Evolutionary conservation across 2,888 invertebrate species (phyloP).

Genomic region (Parnassius orleans): DNA sequence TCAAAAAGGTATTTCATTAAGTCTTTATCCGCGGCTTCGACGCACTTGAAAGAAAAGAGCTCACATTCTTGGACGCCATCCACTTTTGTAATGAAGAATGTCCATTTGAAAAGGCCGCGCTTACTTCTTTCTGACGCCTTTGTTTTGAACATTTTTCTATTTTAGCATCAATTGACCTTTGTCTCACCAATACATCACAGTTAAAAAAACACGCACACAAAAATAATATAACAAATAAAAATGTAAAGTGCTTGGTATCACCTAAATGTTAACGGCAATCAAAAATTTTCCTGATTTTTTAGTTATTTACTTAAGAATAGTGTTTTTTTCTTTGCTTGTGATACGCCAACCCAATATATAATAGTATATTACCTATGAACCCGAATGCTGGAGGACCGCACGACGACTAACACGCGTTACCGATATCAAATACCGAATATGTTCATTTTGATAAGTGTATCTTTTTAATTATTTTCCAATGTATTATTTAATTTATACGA

Average conservation of each 20-base stretch:
- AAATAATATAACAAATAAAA: too few species aligned
- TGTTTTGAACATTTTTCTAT: conserved; percentile 50
- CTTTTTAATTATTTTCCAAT: conserved; percentile 43
- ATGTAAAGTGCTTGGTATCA: too few species aligned
- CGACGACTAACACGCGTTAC: conserved; percentile 66
- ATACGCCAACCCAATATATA: conserved; percentile 74
- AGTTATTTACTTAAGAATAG: conserved; percentile 56
- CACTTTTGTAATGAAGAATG: conserved; percentile 76
- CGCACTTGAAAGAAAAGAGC: conserved; percentile 65
- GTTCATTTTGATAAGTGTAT: conserved; percentile 32
- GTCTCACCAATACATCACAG: neutral
- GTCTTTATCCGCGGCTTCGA: conserved; percentile 54
- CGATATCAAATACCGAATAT: conserved; percentile 49
- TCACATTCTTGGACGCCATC: conserved; percentile 64
- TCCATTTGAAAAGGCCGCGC: conserved; percentile 62
- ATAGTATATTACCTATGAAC: too few species aligned
- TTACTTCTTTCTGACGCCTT: conserved; percentile 37
- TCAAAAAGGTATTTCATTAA: conserved; percentile 79
- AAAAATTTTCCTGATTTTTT: conserved; percentile 36
- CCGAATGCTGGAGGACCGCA: conserved; percentile 45
- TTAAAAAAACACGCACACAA: neutral
- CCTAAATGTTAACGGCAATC: too few species aligned
- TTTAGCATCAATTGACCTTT: conserved; percentile 25
- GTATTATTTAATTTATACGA: conserved; percentile 54
- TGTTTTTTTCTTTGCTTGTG: conserved; percentile 75